Evolutionary conservation across 2,888 invertebrate species (phyloP).

Genomic region (Sthenelais limicola): DNA sequence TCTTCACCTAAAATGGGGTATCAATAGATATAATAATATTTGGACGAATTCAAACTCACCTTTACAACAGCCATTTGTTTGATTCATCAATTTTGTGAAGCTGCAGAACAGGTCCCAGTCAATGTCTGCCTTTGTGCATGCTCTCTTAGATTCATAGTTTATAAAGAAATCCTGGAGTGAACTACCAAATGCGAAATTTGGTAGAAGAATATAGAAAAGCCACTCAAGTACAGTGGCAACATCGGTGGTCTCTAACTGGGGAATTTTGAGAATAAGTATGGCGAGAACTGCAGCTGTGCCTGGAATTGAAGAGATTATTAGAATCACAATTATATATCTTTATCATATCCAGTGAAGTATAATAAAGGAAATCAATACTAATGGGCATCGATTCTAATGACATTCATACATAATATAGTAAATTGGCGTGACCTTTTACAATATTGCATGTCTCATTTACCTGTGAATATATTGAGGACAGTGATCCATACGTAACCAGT

Average conservation of each 20-base stretch:
- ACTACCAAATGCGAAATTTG: constrained; percentile 78
- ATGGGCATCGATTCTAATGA: too few relatives aligned
- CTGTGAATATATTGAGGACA: constrained; percentile 81
- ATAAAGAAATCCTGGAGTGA: constrained; percentile 72
- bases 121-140: constrained; percentile 55
- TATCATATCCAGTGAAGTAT: too few relatives aligned
- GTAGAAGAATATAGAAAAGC: constrained; percentile 79
- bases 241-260: constrained; percentile 76
- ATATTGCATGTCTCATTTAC: constrained; percentile 70
- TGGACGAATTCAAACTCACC: constrained; percentile 46
- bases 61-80: constrained; percentile 50
- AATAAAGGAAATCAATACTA: too few relatives aligned
- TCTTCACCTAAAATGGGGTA: too few relatives aligned
- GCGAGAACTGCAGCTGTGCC: constrained; percentile 82
- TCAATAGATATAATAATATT: too few relatives aligned
- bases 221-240: constrained; percentile 78
- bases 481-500: constrained; percentile 83
- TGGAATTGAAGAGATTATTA: constrained; percentile 71
- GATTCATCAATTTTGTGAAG: neutral
- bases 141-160: constrained; percentile 65
- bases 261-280: constrained; percentile 79
- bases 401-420: neutral
- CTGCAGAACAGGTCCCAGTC: constrained; percentile 16
- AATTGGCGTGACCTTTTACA: neutral
- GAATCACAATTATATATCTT: too few relatives aligned